Base-by-base conservation (phyloP, 2,113 vertebrate species). In the Mellivora capensis region DNA sequence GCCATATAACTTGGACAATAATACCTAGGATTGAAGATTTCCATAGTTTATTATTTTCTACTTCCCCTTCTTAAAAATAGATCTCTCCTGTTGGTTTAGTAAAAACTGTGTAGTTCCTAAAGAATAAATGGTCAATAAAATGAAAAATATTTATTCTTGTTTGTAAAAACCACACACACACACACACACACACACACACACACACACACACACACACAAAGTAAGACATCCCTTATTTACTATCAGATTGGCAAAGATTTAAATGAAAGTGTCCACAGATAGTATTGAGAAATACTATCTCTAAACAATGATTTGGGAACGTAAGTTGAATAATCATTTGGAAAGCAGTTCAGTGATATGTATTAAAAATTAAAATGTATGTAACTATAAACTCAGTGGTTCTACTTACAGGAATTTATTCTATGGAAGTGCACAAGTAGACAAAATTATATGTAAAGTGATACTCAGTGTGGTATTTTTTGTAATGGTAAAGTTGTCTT, bases 1-100 rank as follows among this genome's bases (percentile, higher is more conserved):
- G 69, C 99, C 99, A 7, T 99, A 99, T 12, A 99, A 98, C 98
- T 99, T 99, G 90, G 99, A 98, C 97, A 99, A 44, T 47, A 99
- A 14, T 67, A 99, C 96, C 99, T 99, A 97, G 23, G 98, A 94
- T 96, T 82, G 93, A 93, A 80, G 57, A 42, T 96, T 92, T 92
- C 44, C 77, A 69, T 18, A 87, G 72, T 90, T 96, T 69, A 62
- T 88, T 79, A 59, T 84, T 92, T 59, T 90, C 47, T 83, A 34
- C 21, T 82, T 88, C 44, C n/a, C 47, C n/a, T 87, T 97, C 61
- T 47, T 91, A 88, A 89, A 74, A 69, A 61, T 42, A 80, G 77
- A 64, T 25, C 67, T 71, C 4, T 7, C 39, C 23, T 54, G 27
- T 79, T 37, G 62, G 64, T 77, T 20, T 80, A 85, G 69, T 67